Evolutionary conservation across 2,888 invertebrate species (phyloP), one percentile per base, ranked within the genome.

Genomic region (Stenodera caucasica): DNA sequence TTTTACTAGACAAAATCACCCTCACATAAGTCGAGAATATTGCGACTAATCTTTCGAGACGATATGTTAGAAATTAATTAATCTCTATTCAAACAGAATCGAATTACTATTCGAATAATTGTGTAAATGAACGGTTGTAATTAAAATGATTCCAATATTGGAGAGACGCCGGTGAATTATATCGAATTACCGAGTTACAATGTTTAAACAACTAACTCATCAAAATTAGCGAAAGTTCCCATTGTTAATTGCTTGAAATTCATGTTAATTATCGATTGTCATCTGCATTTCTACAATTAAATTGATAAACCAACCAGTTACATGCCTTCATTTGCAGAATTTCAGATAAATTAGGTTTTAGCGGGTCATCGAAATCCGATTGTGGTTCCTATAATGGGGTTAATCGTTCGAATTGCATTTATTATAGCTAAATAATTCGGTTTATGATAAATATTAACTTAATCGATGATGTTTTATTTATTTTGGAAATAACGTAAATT

Each of bases 81-180:
- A n/a, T n/a, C n/a, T n/a, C n/a, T n/a, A n/a, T n/a, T 26, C 7
- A 26, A 26, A 26, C 56, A 49, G 60, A 57, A 53, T 56, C 55
- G 52, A 57, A 61, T 61, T 57, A 61, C 61, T 57, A 53, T 55
- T 29, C 21, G 49, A 54, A 29, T 58, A 55, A 58, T 61, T 61
- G 61, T 55, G 55, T 52, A 61, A 61, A 61, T 61, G 1, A 15
- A 37, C 35, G 8, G 5, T 15, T 15, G 15, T 37, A 37, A 37
- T 35, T 14, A 1, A 35, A 35, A 8, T 14, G 15, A 6, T 37
- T 37, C 14, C 8, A 37, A 15, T 14, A 37, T 37, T 3, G 37
- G 37, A 15, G 15, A 37, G 8, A 15, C 5, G 15, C 2, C 8
- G 14, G 26, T 15, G 15, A 37, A 15, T 37, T 37, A 9, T 15